Base-by-base conservation (phyloP, 2,113 vertebrate genomes). In the Saccopteryx leptura region DNA sequence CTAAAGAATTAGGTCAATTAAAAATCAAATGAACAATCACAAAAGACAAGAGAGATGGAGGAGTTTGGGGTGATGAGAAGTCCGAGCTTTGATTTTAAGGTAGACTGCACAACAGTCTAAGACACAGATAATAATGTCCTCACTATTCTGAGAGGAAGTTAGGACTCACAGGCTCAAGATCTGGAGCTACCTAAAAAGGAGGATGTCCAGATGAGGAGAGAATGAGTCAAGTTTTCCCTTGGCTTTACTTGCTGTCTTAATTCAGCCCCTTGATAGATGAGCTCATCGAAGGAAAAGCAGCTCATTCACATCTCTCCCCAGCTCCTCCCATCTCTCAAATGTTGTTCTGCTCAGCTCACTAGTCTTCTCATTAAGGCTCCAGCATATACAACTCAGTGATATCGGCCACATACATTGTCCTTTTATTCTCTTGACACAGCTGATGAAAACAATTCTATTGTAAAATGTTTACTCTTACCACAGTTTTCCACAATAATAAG, bases 221-320 rank as follows among this genome's bases (percentile, higher is more conserved):
- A 69, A 33, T 21, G 69, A 68, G 58, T 46, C 79, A 82, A 31
- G n/a, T 14, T 28, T 78, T 91, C 90, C 81, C 91, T 54, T 9
- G 84, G 90, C 80, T 90, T 48, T 9, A 23, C 88, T 66, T 48
- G 24, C 68, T 33, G 2, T 72, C 48, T 72, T 86, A 46, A 63
- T 26, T 60, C 69, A 50, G n/a, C 83, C 93, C 92, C 93, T 69
- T 24, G 88, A 52, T 19, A 69, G 91, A 82, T 93, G 79, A 95
- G 72, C 78, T 93, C 88, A 88, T n/a, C 23, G 26, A n/a, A 46
- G 63, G 68, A 24, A 52, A 68, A 63, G 88, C 26, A 52, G n/a
- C 39, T 66, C 48, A 60, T n/a, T 52, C 31, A 24, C 9, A 5
- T 9, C 60, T 18, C 54, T 74, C 63, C 83, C 46, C 21, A 33